These are phyloP conservation scores for Drosophila ironensis DNA, from an alignment of 1,140 invertebrate species.

Conservation along the genomic window DNA sequence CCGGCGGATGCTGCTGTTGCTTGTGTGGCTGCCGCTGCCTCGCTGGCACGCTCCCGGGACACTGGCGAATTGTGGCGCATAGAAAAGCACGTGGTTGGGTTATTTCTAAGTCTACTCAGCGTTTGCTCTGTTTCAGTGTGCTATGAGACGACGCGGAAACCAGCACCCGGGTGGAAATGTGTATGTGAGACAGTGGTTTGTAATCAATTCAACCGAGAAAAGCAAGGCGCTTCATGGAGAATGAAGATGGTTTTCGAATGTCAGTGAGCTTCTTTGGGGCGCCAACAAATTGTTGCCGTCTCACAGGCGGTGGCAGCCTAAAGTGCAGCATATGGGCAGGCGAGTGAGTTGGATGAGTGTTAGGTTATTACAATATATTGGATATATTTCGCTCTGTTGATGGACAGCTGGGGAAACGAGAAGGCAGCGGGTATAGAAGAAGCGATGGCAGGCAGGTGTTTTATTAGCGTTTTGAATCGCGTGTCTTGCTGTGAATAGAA, in stretches of 20 bases:
- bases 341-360: slow-evolving; percentile 7
- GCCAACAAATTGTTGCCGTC: too few species aligned
- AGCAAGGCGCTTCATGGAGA: too few species aligned
- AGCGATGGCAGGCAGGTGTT: slow-evolving; percentile 41
- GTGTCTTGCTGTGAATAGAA: slow-evolving; percentile 36
- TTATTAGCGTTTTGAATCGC: slow-evolving; percentile 52
- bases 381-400: slow-evolving; percentile 16
- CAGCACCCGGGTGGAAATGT: neutral
- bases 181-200: too few species aligned
- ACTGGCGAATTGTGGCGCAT: slow-evolving; percentile 77
- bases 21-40: slow-evolving; percentile 46
- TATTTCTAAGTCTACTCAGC: slow-evolving; percentile 17
- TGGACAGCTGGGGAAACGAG: slow-evolving; percentile 42
- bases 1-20: slow-evolving; percentile 40
- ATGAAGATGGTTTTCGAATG: too few species aligned
- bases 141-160: neutral
- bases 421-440: slow-evolving; percentile 23
- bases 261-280: too few species aligned
- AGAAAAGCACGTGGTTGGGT: slow-evolving; percentile 56
- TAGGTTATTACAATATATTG: neutral
- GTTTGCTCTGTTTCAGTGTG: slow-evolving; percentile 13
- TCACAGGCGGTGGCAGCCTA: too few species aligned
- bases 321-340: neutral
- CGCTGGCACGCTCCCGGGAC: slow-evolving; percentile 74
- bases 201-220: too few species aligned